A percentile compares a stretch with the other conserved stretches of the same genome.
These are phyloP conservation scores for Manis crassicaudata DNA, from an alignment of 2,797 vertebrate genomes.

Conservation along the genomic window DNA sequence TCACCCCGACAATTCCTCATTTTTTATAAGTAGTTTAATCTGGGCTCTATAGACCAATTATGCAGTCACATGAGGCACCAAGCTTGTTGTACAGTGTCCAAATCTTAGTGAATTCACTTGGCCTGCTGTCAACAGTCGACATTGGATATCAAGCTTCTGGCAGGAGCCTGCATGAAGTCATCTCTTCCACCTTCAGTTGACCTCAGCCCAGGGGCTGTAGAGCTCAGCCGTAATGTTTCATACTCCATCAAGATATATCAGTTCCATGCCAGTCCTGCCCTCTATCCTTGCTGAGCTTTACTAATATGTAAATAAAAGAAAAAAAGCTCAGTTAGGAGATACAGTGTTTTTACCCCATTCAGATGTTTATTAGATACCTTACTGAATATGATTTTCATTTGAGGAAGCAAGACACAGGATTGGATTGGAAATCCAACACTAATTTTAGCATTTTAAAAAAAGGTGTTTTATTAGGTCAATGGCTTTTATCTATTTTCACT, in stretches of 20 bases:
- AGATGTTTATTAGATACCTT: slow-evolving; percentile 1
- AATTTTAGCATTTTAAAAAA: neutral
- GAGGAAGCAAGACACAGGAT: neutral
- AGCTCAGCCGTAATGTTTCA: slow-evolving; percentile 25
- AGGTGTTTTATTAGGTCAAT: slow-evolving; percentile 43
- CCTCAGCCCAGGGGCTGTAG: slow-evolving; percentile 35
- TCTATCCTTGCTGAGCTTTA: slow-evolving; percentile 35
- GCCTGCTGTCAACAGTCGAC: slow-evolving; percentile 65
- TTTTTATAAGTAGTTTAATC: slow-evolving; percentile 78
- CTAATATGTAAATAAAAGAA: slow-evolving; percentile 4
- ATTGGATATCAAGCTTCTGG: slow-evolving; percentile 57
- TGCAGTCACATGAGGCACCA: slow-evolving; percentile 70
- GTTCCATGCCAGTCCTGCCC: neutral
- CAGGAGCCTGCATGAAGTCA: slow-evolving; percentile 71
- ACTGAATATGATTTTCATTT: slow-evolving; percentile 23
- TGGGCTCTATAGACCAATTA: slow-evolving; percentile 57
- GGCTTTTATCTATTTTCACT: slow-evolving; percentile 24
- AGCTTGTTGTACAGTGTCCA: slow-evolving; percentile 73
- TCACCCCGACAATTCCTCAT: slow-evolving; percentile 59
- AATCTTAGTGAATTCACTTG: slow-evolving; percentile 80
- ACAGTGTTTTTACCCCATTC: neutral
- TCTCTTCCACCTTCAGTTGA: slow-evolving; percentile 73
- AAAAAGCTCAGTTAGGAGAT: slow-evolving; percentile 21
- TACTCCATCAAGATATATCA: neutral
- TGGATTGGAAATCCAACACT: neutral